phyloP scores from a whole-genome alignment of 2,888 invertebrate genomes.

The Thecophora atra region DNA sequence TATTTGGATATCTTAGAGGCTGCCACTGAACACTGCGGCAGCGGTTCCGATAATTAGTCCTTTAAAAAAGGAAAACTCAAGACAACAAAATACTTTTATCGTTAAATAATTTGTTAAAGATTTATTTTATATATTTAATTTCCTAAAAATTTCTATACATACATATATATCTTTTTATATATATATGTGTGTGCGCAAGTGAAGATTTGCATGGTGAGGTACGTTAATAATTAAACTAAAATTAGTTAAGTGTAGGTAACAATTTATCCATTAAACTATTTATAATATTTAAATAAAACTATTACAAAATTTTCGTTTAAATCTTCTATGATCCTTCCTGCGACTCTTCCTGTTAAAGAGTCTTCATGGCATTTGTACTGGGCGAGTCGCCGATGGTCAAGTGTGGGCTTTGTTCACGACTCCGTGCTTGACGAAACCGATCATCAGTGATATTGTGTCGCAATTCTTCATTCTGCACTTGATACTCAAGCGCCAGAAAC shows the following conservation, averaged over 20 bases:
- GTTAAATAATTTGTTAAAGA: background rate
- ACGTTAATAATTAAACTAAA: background rate
- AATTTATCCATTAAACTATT: background rate
- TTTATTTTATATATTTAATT: background rate
- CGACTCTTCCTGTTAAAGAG: background rate
- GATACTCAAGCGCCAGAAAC: constrained; percentile 57
- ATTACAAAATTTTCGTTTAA: background rate
- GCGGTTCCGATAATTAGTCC: too few relatives aligned
- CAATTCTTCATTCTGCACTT: constrained; percentile 60
- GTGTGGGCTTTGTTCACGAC: constrained; percentile 52
- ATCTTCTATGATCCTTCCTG: background rate
- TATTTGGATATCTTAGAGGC: constrained; percentile 42
- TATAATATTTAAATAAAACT: background rate
- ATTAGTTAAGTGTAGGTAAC: background rate
- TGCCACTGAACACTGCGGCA: background rate
- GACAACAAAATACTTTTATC: background rate
- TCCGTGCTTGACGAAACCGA: constrained; percentile 60
- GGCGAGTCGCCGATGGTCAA: constrained; percentile 37
- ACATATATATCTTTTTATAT: background rate
- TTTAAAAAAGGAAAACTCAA: background rate
- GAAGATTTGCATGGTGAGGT: too few relatives aligned
- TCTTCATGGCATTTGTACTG: background rate
- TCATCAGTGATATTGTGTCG: constrained; percentile 60
- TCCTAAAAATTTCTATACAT: background rate
- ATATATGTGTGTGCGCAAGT: background rate